Conservation (phyloP, 2,888 invertebrate species). For the Psylliodes chrysocephalus region DNA sequence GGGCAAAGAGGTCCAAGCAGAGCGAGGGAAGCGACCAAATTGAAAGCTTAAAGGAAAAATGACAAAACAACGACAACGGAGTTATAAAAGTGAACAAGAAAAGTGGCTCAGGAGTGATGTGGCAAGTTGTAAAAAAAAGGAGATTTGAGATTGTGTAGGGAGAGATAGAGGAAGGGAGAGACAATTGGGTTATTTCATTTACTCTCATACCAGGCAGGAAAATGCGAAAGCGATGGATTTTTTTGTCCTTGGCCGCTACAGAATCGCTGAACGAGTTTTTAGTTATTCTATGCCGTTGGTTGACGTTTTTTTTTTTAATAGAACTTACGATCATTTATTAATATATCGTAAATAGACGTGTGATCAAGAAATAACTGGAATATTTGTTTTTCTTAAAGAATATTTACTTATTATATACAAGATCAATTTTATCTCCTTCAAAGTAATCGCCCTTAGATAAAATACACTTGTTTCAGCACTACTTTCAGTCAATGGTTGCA, state of each 20-base stretch:
- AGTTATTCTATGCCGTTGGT: neutral
- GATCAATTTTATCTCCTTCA: too few species aligned
- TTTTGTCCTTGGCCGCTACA: neutral
- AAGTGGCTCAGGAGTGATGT: slow-evolving; percentile 39
- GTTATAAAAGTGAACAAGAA: slow-evolving; percentile 38
- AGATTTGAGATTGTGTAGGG: slow-evolving; percentile 16
- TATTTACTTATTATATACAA: too few species aligned
- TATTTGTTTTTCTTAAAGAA: too few species aligned
- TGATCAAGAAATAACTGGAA: too few species aligned
- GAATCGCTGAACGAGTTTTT: neutral
- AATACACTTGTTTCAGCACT: too few species aligned
- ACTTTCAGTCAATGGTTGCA: too few species aligned
- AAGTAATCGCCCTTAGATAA: too few species aligned
- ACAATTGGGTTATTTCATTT: slow-evolving; percentile 38
- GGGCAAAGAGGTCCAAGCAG: slow-evolving; percentile 14
- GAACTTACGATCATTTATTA: too few species aligned
- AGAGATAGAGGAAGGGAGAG: neutral
- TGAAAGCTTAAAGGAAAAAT: slow-evolving; percentile 39
- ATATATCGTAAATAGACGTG: too few species aligned
- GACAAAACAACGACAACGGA: slow-evolving; percentile 36
- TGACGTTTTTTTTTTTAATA: too few species aligned
- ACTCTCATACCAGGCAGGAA: slow-evolving; percentile 28
- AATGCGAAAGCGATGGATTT: slow-evolving; percentile 23
- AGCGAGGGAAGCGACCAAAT: slow-evolving; percentile 23
- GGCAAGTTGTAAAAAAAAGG: slow-evolving; percentile 37